Conservation (phyloP, 1,140 invertebrate species). For the Bombus sylvicola region DNA sequence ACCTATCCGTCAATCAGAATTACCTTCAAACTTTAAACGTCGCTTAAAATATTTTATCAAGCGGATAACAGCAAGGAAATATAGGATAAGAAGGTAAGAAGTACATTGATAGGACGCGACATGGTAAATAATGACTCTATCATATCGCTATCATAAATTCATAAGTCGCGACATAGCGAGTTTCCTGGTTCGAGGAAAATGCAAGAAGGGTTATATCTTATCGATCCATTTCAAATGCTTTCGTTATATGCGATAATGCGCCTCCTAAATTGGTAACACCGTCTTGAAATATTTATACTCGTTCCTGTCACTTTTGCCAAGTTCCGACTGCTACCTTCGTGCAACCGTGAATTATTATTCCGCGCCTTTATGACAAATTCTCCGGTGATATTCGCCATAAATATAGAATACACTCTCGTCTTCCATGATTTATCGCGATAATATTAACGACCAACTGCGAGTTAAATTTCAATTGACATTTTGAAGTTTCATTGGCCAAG, state of each 20-base stretch:
- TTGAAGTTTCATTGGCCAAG: background rate
- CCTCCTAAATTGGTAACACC: background rate
- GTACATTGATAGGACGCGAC: background rate
- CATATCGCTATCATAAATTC: slow-evolving; percentile 31
- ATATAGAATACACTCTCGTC: slow-evolving; percentile 1
- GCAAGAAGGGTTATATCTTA: background rate
- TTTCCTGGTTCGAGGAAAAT: slow-evolving; percentile 9
- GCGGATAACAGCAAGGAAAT: too few relatives aligned
- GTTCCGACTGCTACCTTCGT: too few relatives aligned
- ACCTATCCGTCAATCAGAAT: background rate
- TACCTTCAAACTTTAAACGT: background rate
- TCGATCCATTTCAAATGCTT: slow-evolving; percentile 28
- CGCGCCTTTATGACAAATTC: background rate
- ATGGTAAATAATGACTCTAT: slow-evolving; percentile 18
- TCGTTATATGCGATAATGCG: slow-evolving; percentile 27
- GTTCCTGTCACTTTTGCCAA: background rate
- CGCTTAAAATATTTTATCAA: background rate
- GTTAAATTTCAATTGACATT: background rate
- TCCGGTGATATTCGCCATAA: background rate
- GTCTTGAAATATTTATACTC: slow-evolving; percentile 9
- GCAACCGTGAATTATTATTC: background rate
- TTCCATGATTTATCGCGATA: background rate
- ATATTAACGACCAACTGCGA: background rate
- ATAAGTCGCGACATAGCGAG: slow-evolving; percentile 24
- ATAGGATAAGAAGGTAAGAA: background rate